These are phyloP conservation scores for Cheirogaleus major DNA, from an alignment of 2,797 vertebrate genomes.

Conservation along the genomic window DNA sequence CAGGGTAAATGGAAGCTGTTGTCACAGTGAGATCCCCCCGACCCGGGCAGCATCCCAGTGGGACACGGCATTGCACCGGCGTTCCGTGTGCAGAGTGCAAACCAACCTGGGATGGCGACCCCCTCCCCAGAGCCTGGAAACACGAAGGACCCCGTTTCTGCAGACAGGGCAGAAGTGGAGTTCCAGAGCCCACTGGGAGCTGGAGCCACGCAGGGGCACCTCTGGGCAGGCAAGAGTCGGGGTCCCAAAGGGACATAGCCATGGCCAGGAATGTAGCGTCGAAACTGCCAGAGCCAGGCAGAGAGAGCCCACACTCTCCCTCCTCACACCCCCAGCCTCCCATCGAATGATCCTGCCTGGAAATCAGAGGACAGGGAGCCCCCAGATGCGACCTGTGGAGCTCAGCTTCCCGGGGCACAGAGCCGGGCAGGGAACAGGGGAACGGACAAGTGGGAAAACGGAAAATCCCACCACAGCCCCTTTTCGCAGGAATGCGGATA, in stretches of 20 bases:
- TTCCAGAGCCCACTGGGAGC: neutral
- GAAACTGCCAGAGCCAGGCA: neutral
- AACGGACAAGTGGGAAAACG: neutral
- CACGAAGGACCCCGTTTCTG: too few relatives aligned
- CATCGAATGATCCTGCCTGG: neutral
- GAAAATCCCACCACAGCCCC: neutral
- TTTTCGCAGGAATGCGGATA: neutral
- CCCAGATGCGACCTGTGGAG: neutral
- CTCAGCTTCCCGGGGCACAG: neutral
- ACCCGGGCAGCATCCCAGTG: accelerated
- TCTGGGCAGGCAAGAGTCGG: accelerated
- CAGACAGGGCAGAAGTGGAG: neutral
- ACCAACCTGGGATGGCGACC: neutral
- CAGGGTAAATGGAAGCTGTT: neutral
- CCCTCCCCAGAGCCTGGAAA: neutral
- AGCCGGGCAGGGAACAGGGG: neutral
- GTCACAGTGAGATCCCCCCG: accelerated
- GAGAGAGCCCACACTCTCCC: neutral
- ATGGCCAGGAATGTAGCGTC: accelerated
- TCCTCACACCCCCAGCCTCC: too few relatives aligned
- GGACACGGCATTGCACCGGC: accelerated
- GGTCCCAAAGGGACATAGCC: neutral
- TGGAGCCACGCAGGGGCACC: accelerated
- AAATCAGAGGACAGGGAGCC: neutral
- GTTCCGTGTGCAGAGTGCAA: neutral